phyloP scores from a whole-genome alignment of 2,113 vertebrate genomes.

The Microtus oregoni region DNA sequence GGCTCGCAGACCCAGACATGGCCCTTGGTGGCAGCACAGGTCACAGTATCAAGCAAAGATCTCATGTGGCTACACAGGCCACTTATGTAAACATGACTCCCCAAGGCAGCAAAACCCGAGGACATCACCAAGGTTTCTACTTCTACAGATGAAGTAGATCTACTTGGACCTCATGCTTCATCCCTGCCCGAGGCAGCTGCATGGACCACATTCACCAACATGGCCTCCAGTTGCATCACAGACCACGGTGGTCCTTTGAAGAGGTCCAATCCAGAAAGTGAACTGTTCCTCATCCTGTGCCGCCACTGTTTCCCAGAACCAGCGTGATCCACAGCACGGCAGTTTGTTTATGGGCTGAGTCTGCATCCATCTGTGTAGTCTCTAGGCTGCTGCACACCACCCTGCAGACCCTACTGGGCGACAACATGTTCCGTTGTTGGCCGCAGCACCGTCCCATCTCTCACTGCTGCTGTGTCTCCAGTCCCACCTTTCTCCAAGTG shows the following conservation, averaged over 20 bases:
- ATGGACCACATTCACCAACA: neutral
- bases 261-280: neutral
- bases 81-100: neutral
- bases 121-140: neutral
- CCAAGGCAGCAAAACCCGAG: neutral
- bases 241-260: neutral
- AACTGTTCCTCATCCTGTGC: neutral
- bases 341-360: neutral
- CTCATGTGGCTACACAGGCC: neutral
- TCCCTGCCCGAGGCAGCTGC: neutral
- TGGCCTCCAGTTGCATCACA: neutral
- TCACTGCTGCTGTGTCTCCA: neutral
- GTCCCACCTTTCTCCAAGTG: neutral
- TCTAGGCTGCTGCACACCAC: neutral
- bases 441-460: neutral
- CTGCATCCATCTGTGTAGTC: neutral
- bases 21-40: neutral
- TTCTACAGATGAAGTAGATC: neutral
- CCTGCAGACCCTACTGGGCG: neutral
- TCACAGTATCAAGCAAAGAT: neutral
- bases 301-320: neutral
- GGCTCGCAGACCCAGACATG: neutral
- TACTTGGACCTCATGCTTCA: neutral
- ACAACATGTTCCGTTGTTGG: neutral
- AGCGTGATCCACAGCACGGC: neutral